Evolutionary conservation across 2,797 vertebrate species (phyloP).

Genomic region (Rhynchotus rufescens): DNA sequence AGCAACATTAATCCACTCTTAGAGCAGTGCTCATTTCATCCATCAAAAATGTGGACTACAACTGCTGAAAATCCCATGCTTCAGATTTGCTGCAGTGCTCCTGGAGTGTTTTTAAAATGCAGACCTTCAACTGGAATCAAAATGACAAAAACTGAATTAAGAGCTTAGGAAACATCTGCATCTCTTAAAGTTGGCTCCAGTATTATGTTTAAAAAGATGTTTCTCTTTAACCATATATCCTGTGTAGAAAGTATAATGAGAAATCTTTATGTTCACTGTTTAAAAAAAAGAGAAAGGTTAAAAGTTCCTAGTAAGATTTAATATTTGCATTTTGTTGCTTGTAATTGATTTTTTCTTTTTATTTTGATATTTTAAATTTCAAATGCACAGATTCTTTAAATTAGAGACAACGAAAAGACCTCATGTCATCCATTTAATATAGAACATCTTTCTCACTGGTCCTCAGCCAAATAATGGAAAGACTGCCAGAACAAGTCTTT

Average conservation of each 20-base stretch:
- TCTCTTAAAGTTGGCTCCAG: neutral
- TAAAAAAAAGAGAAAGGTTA: neutral
- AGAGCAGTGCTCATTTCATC: rapidly evolving
- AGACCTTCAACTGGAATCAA: neutral
- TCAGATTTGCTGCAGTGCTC: neutral
- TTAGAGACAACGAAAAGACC: slow-evolving; percentile 35
- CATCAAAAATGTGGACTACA: neutral
- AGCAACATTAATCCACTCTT: neutral
- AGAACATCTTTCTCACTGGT: slow-evolving; percentile 61
- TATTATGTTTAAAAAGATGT: neutral
- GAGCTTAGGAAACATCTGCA: neutral
- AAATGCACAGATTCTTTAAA: slow-evolving; percentile 7
- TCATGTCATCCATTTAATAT: neutral
- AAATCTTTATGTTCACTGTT: neutral
- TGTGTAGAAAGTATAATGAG: neutral
- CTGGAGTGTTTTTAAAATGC: neutral
- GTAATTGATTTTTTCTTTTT: neutral
- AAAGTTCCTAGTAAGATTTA: neutral
- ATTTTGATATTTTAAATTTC: neutral
- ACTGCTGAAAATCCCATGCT: neutral
- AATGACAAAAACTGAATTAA: neutral
- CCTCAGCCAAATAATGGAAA: slow-evolving; percentile 53
- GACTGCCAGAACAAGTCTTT: neutral
- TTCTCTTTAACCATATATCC: neutral
- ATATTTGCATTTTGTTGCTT: neutral